Evolutionary conservation across 2,113 vertebrate genomes (phyloP).

Genomic region (Scophthalmus maximus): DNA sequence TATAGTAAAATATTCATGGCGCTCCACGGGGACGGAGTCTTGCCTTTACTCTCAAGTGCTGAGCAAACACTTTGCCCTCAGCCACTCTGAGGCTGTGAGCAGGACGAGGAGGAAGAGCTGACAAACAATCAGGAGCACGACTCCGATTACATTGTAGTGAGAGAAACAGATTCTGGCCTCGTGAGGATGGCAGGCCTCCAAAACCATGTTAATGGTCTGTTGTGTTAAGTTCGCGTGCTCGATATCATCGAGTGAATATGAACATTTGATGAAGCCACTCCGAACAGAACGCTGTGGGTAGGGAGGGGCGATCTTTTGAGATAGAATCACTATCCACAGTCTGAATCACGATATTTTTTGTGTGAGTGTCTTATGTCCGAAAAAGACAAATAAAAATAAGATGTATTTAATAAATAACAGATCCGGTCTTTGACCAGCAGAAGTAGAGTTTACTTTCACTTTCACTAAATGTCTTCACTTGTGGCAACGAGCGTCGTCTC

Average conservation of each 20-base stretch:
- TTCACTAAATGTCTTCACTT: too few species aligned
- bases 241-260: constrained; percentile 26
- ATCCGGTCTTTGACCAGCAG: too few species aligned
- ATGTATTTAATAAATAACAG: too few species aligned
- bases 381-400: too few species aligned
- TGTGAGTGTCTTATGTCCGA: too few species aligned
- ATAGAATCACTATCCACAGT: too few species aligned
- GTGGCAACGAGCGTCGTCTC: too few species aligned
- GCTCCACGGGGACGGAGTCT: constrained; percentile 66
- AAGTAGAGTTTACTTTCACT: too few species aligned
- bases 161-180: constrained; percentile 18
- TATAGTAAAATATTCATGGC: constrained; percentile 79
- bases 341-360: too few species aligned
- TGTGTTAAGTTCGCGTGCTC: background rate
- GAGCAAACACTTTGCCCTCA: constrained; percentile 74
- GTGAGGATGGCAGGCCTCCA: constrained; percentile 7
- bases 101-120: constrained; percentile 43
- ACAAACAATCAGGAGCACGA: constrained; percentile 46
- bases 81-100: constrained; percentile 51
- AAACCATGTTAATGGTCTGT: background rate
- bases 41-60: constrained; percentile 70
- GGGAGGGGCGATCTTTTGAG: too few species aligned
- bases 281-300: background rate
- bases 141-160: background rate
- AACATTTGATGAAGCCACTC: constrained; percentile 7